These are phyloP conservation scores for Cydia strobilella DNA, from an alignment of 1,140 invertebrate genomes.

Conservation along the genomic window DNA sequence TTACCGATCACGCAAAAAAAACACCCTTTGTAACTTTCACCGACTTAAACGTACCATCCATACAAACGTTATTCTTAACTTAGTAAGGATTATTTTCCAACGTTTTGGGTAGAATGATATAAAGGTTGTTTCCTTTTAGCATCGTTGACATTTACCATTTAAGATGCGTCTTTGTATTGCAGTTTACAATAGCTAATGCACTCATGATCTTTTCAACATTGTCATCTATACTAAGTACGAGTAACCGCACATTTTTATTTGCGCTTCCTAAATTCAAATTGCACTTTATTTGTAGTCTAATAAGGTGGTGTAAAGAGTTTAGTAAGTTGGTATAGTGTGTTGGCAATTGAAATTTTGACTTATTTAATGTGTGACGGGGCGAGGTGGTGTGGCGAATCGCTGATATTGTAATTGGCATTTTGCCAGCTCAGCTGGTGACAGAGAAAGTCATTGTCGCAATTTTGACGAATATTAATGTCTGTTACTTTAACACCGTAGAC, in stretches of 20 bases:
- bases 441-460: conserved; percentile 40
- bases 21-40: conserved; percentile 38
- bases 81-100: conserved; percentile 36
- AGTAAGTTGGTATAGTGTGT: conserved; percentile 39
- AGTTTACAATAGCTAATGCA: conserved; percentile 68
- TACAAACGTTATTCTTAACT: not conserved
- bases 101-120: not conserved
- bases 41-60: not conserved
- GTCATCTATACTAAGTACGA: conserved; percentile 71
- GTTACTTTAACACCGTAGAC: too few relatives aligned
- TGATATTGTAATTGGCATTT: conserved; percentile 51
- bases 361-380: conserved; percentile 72
- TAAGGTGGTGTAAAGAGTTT: conserved; percentile 36
- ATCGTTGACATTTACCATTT: conserved; percentile 67
- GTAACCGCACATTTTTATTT: conserved; percentile 36
- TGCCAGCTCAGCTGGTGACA: conserved; percentile 44
- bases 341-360: conserved; percentile 77
- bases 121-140: conserved; percentile 44
- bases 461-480: not conserved
- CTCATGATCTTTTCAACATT: conserved; percentile 72
- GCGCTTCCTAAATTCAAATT: not conserved
- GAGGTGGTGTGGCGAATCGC: conserved; percentile 57
- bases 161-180: conserved; percentile 50
- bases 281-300: conserved; percentile 1
- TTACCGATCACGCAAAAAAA: conserved; percentile 57